Conservation (phyloP, 2,888 invertebrate species). For the Cremastinae sp. region DNA sequence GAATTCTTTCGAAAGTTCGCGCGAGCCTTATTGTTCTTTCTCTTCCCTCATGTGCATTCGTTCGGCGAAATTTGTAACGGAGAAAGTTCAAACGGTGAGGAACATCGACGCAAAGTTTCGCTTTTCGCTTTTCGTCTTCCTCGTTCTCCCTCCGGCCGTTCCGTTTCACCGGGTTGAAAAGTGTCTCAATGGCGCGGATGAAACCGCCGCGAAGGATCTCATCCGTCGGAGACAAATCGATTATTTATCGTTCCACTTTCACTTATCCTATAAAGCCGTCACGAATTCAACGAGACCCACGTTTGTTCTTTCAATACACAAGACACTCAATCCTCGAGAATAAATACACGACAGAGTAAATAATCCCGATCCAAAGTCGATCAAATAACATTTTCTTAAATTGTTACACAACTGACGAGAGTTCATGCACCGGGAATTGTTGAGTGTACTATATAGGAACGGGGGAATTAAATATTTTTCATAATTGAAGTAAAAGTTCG, state of each 20-base stretch:
- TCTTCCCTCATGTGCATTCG: neutral
- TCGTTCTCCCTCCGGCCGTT: constrained; percentile 18
- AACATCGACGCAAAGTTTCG: constrained; percentile 56
- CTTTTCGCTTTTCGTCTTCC: constrained; percentile 46
- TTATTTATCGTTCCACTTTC: constrained; percentile 62
- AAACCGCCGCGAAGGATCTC: constrained; percentile 31
- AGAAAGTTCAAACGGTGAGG: constrained; percentile 64
- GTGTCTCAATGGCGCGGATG: constrained; percentile 38
- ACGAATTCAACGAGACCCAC: constrained; percentile 47
- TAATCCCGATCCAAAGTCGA: no score
- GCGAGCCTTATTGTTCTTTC: constrained; percentile 2
- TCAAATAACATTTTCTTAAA: no score
- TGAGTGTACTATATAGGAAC: no score
- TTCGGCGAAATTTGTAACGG: constrained; percentile 37
- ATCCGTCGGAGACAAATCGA: constrained; percentile 58
- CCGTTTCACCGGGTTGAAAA: constrained; percentile 28
- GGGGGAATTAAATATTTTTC: no score
- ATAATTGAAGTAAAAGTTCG: no score
- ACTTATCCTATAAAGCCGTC: constrained; percentile 51
- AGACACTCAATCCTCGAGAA: constrained; percentile 32
- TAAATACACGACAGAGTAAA: no score
- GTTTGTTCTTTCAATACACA: constrained; percentile 36
- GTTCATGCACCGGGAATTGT: no score
- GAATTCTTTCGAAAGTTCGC: constrained; percentile 10
- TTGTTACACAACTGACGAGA: no score